Percentiles rank a stretch among this genome's conserved stretches.
Conservation (phyloP, 2,797 vertebrate species). For the Cetoscarus ocellatus region DNA sequence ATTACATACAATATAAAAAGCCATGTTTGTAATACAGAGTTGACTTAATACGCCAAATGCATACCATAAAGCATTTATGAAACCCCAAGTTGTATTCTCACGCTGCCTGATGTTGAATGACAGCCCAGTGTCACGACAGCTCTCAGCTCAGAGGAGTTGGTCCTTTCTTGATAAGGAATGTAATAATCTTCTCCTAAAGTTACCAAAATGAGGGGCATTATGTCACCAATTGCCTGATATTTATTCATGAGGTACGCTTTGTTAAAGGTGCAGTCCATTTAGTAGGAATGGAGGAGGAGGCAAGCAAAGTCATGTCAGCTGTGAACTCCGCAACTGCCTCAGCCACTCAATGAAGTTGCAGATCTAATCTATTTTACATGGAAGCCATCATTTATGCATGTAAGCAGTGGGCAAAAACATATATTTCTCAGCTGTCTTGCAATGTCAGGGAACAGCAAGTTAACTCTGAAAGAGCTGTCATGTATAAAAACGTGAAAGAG, state of each 20-base stretch:
- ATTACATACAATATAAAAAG: no score
- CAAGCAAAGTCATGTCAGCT: slow-evolving; percentile 41
- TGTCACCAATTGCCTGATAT: slow-evolving; percentile 34
- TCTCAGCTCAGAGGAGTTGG: neutral
- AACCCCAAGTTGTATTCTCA: no score
- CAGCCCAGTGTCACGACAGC: slow-evolving; percentile 16
- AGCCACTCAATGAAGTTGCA: slow-evolving; percentile 65
- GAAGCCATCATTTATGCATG: slow-evolving; percentile 78
- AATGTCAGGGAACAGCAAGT: slow-evolving; percentile 50
- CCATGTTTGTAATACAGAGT: no score
- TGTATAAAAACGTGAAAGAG: slow-evolving; percentile 44
- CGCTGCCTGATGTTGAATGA: slow-evolving; percentile 34
- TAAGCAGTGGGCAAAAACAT: slow-evolving; percentile 52
- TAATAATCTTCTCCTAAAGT: slow-evolving; percentile 37
- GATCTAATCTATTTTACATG: slow-evolving; percentile 80
- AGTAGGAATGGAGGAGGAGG: slow-evolving; percentile 29
- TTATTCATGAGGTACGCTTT: slow-evolving; percentile 9
- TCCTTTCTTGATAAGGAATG: slow-evolving; percentile 20
- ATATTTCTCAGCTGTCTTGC: slow-evolving; percentile 60
- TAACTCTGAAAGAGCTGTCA: slow-evolving; percentile 55
- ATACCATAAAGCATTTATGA: no score
- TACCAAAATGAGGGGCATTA: slow-evolving; percentile 29
- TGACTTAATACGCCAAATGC: neutral
- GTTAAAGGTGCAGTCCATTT: slow-evolving; percentile 19
- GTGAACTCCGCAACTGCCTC: slow-evolving; percentile 38